A percentile compares a stretch with the other conserved stretches of the same genome.
These are phyloP conservation scores for Parazoanthus swiftii DNA, from an alignment of 92 coral and sea anemone species.

Conservation along the genomic window DNA sequence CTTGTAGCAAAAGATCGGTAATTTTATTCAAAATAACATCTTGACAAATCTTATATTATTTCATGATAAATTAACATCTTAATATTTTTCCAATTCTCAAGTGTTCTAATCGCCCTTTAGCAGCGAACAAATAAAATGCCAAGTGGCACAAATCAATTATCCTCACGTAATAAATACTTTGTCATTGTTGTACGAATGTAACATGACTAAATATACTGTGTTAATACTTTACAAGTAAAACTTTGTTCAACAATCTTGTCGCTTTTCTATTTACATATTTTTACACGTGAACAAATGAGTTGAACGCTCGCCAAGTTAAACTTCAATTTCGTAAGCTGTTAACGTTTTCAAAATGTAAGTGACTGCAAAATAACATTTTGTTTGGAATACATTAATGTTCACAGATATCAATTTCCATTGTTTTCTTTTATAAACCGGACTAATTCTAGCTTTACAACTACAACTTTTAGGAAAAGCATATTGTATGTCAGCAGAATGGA, in stretches of 20 bases:
- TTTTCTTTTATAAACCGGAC: too few relatives aligned
- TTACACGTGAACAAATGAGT: not conserved
- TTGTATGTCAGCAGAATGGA: too few relatives aligned
- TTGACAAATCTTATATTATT: conserved; percentile 6
- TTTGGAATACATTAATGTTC: not conserved
- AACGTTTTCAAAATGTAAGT: not conserved
- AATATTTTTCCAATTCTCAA: conserved; percentile 6
- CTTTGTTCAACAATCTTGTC: not conserved
- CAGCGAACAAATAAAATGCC: conserved; percentile 16
- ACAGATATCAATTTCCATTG: not conserved
- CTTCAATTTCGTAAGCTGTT: not conserved
- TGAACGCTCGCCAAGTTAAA: not conserved
- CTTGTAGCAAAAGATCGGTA: conserved; percentile 25
- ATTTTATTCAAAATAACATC: conserved; percentile 37
- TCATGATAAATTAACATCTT: conserved; percentile 7
- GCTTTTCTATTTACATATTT: conserved; percentile 34
- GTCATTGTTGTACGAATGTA: not conserved
- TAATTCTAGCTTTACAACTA: too few relatives aligned
- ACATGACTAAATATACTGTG: not conserved
- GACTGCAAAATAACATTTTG: not conserved
- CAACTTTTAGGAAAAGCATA: too few relatives aligned
- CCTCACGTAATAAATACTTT: conserved; percentile 29
- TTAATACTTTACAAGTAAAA: conserved; percentile 1
- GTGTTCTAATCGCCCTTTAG: not conserved
- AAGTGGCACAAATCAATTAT: conserved; percentile 19